Base-by-base conservation (phyloP, 1,140 invertebrate species). In the Megalonaias nervosa region DNA sequence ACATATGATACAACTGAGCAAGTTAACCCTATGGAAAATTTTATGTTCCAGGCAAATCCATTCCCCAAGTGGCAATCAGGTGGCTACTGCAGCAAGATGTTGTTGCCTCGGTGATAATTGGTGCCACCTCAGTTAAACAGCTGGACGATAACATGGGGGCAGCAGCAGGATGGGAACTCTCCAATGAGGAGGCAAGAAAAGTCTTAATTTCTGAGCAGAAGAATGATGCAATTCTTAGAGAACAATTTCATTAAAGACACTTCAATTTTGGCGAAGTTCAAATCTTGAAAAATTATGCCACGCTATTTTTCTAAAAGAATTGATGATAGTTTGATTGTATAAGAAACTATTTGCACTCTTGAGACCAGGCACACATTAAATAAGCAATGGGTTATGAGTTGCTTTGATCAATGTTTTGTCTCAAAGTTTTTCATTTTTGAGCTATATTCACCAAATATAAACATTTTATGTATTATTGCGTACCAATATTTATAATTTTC, bases 71-170 rank as follows among this genome's bases (percentile, higher is more conserved):
- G 17, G 82, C 88, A 0, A 21, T 90, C 14, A 68, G 87, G 12
- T 90, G 89, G 89, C 75, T 87, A 1, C 75, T 90, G 14, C 89
- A 90, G 71, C 85, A 86, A 67, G 81, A 85, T 31, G 75, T 84
- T 58, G 86, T 89, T 5, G 58, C 85, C 2, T 89, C 89, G 26
- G 86, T 90, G 14, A 83, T 90, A 31, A 86, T 90, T 55, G 89
- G 89, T 1, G 84, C 80, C 23, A 87, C 81, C 57, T 86, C 81
- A n/a, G 31, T 89, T 13, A 60, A 82, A 31, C 88, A 90, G 75
- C 79, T 90, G 26, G 88, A 89, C 68, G 86, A 89, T 70, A 88
- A 90, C 71, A 81, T 89, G 75, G 83, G 81, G 1, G 86, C 85
- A n/a, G 75, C 74, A 56, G 78, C 38, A 19, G 87, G 86, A 16